Percentiles rank a stretch among this genome's conserved stretches.
These are phyloP conservation scores for Riparia riparia DNA, from an alignment of 2,113 vertebrate species.

Conservation along the genomic window DNA sequence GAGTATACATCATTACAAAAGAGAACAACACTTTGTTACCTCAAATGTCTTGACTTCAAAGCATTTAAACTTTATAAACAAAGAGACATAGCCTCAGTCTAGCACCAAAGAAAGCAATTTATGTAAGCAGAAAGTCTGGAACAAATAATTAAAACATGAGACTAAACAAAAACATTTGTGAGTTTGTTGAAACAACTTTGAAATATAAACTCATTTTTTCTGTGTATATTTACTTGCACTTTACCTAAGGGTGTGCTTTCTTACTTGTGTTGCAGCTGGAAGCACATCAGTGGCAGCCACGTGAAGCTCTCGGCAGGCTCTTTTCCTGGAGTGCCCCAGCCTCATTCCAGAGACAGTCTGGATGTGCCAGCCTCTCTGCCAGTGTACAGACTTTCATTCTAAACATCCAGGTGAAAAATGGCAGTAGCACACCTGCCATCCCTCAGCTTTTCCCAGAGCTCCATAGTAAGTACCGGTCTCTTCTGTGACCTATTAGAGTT, in stretches of 20 bases:
- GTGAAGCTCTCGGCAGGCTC: neutral
- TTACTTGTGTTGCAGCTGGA: neutral
- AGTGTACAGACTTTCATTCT: accelerated
- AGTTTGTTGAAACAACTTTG: conserved; percentile 32
- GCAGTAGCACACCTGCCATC: neutral
- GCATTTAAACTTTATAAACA: conserved; percentile 28
- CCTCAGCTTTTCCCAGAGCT: neutral
- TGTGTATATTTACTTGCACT: conserved; percentile 14
- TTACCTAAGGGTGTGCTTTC: conserved; percentile 7
- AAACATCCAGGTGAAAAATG: neutral
- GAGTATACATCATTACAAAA: neutral
- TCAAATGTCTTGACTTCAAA: conserved; percentile 20
- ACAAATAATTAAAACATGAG: conserved; percentile 54
- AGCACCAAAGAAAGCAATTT: conserved; percentile 44
- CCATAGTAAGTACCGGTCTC: accelerated
- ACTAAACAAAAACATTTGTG: conserved; percentile 58
- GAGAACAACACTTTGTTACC: neutral
- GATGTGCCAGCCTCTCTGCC: neutral
- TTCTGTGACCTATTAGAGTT: accelerated
- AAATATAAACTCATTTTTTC: conserved; percentile 4
- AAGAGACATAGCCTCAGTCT: neutral
- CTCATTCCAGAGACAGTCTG: neutral
- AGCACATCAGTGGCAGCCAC: neutral
- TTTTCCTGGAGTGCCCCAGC: neutral
- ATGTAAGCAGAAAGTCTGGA: conserved; percentile 47